phyloP scores from a whole-genome alignment of 1,140 invertebrate species.

The Drosophila obscura region DNA sequence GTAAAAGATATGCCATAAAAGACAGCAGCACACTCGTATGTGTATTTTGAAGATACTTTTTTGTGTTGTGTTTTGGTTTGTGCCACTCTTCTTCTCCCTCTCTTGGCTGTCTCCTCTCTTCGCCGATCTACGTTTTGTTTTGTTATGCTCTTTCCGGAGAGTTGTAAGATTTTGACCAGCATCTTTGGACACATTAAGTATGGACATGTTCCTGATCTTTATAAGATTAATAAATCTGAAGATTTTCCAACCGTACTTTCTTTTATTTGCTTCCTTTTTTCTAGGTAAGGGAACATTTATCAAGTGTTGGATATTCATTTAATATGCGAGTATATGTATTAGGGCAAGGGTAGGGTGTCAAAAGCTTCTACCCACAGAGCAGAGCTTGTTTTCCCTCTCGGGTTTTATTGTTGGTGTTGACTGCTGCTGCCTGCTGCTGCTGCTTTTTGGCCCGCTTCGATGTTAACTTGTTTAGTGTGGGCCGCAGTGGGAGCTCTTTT shows the following conservation, averaged over 20 bases:
- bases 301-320: no score
- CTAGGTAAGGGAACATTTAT: no score
- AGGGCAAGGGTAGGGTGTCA: background rate
- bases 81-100: background rate
- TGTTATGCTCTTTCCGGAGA: slow-evolving; percentile 9
- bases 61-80: slow-evolving; percentile 39
- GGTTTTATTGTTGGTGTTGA: slow-evolving; percentile 29
- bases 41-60: slow-evolving; percentile 77
- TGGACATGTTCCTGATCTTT: no score
- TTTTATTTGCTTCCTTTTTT: no score
- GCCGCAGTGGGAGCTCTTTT: slow-evolving; percentile 36
- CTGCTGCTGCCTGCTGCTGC: slow-evolving; percentile 11
- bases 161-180: no score
- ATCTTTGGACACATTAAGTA: no score
- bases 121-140: slow-evolving; percentile 26
- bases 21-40: slow-evolving; percentile 58
- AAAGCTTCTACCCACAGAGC: no score
- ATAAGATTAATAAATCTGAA: no score
- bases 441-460: slow-evolving; percentile 9
- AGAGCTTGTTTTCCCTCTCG: no score
- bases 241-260: no score
- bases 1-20: slow-evolving; percentile 79
- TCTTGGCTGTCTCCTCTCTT: no score
- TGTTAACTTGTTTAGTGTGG: slow-evolving; percentile 58
- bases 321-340: background rate